Evolutionary conservation across 2,888 invertebrate genomes (phyloP).

Genomic region (Brachylomia viminalis): DNA sequence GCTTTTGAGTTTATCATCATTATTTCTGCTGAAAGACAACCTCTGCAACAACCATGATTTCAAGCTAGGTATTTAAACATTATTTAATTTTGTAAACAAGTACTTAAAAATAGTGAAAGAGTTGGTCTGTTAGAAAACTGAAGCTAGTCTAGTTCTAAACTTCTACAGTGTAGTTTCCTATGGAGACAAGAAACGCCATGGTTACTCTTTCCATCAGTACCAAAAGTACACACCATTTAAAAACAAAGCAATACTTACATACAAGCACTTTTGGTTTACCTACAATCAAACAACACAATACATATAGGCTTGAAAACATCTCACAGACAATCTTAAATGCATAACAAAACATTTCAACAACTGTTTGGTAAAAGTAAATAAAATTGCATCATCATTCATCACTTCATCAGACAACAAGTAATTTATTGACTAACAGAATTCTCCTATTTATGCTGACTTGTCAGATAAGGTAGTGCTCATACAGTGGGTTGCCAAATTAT

Average conservation of each 20-base stretch:
- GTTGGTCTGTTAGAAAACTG: neutral
- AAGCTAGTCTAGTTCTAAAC: neutral
- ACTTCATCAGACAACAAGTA: too few species aligned
- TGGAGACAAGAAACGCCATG: neutral
- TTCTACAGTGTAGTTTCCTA: neutral
- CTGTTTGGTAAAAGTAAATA: constrained; percentile 22
- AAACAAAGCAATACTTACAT: neutral
- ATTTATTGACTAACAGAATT: constrained; percentile 20
- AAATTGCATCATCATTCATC: constrained; percentile 49
- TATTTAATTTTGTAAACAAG: neutral
- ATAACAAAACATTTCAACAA: constrained; percentile 2
- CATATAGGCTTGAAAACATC: neutral
- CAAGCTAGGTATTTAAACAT: neutral
- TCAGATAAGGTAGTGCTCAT: neutral
- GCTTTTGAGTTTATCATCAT: neutral
- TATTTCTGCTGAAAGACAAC: neutral
- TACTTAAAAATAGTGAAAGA: too few species aligned
- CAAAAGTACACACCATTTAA: neutral
- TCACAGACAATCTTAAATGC: neutral
- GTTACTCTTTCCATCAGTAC: neutral
- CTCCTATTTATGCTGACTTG: neutral
- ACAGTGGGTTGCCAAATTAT: too few species aligned
- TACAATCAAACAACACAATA: neutral
- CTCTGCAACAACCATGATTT: neutral
- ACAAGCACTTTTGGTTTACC: neutral